Percentiles rank a stretch among this genome's conserved stretches.
These are phyloP conservation scores for Helicoverpa assulta DNA, from an alignment of 2,888 invertebrate species.

Conservation along the genomic window DNA sequence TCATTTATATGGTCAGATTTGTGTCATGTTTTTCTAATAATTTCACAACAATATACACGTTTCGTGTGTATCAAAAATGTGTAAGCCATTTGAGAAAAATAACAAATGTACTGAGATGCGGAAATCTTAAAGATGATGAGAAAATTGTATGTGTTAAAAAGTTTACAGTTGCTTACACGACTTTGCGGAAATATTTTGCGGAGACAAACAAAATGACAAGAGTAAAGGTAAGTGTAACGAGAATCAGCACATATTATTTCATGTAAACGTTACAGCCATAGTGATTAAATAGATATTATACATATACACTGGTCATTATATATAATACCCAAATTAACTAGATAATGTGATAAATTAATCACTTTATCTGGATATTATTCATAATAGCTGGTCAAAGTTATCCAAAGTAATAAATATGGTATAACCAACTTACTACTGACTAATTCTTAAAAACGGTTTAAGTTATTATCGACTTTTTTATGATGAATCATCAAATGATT, in stretches of 20 bases:
- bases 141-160: conserved; percentile 1
- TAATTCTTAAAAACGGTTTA: no score
- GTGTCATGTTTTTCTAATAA: background rate
- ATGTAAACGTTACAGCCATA: no score
- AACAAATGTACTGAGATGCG: background rate
- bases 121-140: background rate
- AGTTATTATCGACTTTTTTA: no score
- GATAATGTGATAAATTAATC: no score
- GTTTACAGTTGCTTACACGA: background rate
- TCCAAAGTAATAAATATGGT: no score
- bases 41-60: background rate
- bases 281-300: no score
- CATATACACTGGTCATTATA: no score
- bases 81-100: background rate
- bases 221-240: background rate
- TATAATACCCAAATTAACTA: no score
- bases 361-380: no score
- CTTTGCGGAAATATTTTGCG: background rate
- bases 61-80: background rate
- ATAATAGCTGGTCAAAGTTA: no score
- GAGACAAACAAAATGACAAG: conserved; percentile 1
- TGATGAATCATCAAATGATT: no score
- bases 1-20: background rate
- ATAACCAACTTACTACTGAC: no score
- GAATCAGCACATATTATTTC: background rate